Percentiles rank a stretch among this genome's conserved stretches.
Conservation (phyloP, 2,888 invertebrate genomes). For the Heliconius erato region DNA sequence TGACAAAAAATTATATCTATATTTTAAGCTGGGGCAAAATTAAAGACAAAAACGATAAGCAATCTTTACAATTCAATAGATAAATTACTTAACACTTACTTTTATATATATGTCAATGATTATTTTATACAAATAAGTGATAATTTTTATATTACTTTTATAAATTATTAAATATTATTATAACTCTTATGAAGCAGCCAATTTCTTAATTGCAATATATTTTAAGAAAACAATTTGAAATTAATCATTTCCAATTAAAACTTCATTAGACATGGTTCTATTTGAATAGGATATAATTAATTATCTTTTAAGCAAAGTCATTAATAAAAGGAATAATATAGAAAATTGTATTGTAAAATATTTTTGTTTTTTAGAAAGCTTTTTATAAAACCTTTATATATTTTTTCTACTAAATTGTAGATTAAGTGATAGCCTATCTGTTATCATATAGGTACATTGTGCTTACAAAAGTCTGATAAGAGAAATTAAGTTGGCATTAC, state of each 20-base stretch:
- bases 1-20: background rate
- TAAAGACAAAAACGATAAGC: background rate
- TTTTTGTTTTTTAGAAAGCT: background rate
- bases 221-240: conserved; percentile 5
- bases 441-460: background rate
- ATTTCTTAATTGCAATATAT: background rate
- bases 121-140: background rate
- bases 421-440: background rate
- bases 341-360: too few relatives aligned
- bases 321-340: too few relatives aligned
- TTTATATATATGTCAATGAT: background rate
- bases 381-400: background rate
- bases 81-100: conserved; percentile 10
- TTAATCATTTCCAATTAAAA: background rate
- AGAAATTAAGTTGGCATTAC: background rate
- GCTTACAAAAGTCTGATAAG: background rate
- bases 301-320: background rate
- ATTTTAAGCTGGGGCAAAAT: conserved; percentile 12
- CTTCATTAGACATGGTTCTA: background rate
- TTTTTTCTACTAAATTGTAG: background rate
- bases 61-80: conserved; percentile 18
- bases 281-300: background rate
- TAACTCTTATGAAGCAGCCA: background rate
- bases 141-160: background rate
- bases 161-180: background rate